Evolutionary conservation across 1,140 invertebrate genomes (phyloP), one percentile per base, ranked within the genome.

Genomic region (Medauroidea extradentata): DNA sequence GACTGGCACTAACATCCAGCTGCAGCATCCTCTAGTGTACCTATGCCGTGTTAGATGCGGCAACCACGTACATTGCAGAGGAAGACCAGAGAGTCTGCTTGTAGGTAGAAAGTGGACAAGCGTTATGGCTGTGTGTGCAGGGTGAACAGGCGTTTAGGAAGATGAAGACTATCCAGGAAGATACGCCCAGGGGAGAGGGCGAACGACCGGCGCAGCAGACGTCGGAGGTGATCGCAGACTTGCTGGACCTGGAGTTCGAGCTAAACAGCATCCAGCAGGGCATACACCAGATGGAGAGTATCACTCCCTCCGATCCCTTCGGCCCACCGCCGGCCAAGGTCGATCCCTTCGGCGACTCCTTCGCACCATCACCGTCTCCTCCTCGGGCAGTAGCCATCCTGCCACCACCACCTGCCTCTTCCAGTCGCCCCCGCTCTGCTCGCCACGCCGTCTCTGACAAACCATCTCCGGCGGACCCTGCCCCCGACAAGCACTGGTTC

Each of bases 221-320:
- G 55, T 71, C 59, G 54, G 72, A 74, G 75, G 77, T 78, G n/a
- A 81, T 84, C 59, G 91, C 90, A 1, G 92, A 96, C 77, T 77
- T 98, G 59, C 85, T 98, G 18, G 94, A 97, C 77, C 78, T 98
- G 59, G 93, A 98, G 73, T 89, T 93, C 71, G 94, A 97, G 78
- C 77, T 97, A 53, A 91, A 88, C 64, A 93, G 88, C 51, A 81
- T 98, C 63, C 87, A 96, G 73, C 85, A 93, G 65, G 91, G 91
- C 5, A 86, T 94, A 57, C 86, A 88, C 63, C 90, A 93, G 71
- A 90, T 93, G 81, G 90, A 93, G 69, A 85, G 88, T 55, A 87
- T 91, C 25, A 91, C 89, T 4, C 89, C 90, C 5, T 88, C 87
- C 14, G 83, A 85, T 70, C 79, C 79, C 44, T 77, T 79, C 62